Percentiles rank a stretch among this genome's conserved stretches.
Conservation (phyloP, 2,888 invertebrate genomes). For the Agrochola circellaris region DNA sequence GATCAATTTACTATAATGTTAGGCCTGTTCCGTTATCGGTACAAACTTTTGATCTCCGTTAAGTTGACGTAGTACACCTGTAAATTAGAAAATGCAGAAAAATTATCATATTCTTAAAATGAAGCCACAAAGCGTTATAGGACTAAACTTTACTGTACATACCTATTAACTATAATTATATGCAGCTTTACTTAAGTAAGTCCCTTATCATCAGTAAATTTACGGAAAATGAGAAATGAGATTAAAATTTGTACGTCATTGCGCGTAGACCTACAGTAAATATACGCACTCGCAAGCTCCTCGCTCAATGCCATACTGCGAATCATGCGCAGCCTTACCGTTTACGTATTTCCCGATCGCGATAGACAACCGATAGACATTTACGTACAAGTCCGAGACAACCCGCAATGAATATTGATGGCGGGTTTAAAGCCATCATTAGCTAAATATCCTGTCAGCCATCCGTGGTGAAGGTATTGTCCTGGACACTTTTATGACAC, state of each 20-base stretch:
- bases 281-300: neutral
- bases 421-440: conserved; percentile 20
- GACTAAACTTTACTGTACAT: neutral
- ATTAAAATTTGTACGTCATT: neutral
- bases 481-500: conserved; percentile 19
- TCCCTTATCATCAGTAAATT: too few species aligned
- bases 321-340: neutral
- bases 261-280: neutral
- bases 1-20: neutral
- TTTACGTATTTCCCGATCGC: conserved; percentile 9
- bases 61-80: neutral
- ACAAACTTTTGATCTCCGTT: too few species aligned
- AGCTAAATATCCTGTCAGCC: conserved; percentile 43
- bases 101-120: too few species aligned
- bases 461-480: conserved; percentile 34
- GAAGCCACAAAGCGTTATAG: neutral
- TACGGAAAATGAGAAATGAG: neutral
- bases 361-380: conserved; percentile 33
- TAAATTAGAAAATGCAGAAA: neutral
- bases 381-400: conserved; percentile 12
- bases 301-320: conserved; percentile 8
- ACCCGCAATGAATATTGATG: conserved; percentile 45
- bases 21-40: neutral
- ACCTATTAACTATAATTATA: neutral
- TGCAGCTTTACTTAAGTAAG: neutral